Evolutionary conservation across 2,797 vertebrate genomes (phyloP).

Genomic region (Tenualosa ilisha): DNA sequence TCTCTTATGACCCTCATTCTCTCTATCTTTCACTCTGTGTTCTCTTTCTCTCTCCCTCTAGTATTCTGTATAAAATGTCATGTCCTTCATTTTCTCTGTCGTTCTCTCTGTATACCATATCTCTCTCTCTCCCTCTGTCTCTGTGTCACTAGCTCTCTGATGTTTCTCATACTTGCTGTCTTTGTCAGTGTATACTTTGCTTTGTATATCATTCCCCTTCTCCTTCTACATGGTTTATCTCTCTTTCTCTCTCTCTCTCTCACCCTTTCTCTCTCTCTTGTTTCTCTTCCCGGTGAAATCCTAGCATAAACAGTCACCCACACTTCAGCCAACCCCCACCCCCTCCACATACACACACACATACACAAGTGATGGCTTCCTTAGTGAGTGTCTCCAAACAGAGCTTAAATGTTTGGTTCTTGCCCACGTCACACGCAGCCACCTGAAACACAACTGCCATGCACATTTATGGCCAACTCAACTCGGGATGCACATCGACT

Average conservation of each 20-base stretch:
- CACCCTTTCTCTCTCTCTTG: background rate
- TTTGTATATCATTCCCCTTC: too few species aligned
- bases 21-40: background rate
- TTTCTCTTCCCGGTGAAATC: background rate
- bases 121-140: background rate
- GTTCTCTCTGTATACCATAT: background rate
- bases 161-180: background rate
- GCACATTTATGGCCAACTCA: background rate
- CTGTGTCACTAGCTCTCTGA: background rate
- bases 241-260: background rate
- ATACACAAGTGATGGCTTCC: conserved; percentile 25
- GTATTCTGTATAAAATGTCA: background rate
- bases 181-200: background rate
- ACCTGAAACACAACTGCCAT: background rate
- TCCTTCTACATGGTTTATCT: background rate
- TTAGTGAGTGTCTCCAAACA: background rate
- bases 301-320: conserved; percentile 26
- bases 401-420: background rate
- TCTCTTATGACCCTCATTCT: too few species aligned
- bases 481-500: background rate
- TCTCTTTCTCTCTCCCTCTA: background rate
- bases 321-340: background rate
- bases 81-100: background rate
- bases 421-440: background rate
- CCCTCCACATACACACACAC: background rate